These are phyloP conservation scores for Squalus acanthias DNA, from an alignment of 2,797 vertebrate species.

Conservation along the genomic window DNA sequence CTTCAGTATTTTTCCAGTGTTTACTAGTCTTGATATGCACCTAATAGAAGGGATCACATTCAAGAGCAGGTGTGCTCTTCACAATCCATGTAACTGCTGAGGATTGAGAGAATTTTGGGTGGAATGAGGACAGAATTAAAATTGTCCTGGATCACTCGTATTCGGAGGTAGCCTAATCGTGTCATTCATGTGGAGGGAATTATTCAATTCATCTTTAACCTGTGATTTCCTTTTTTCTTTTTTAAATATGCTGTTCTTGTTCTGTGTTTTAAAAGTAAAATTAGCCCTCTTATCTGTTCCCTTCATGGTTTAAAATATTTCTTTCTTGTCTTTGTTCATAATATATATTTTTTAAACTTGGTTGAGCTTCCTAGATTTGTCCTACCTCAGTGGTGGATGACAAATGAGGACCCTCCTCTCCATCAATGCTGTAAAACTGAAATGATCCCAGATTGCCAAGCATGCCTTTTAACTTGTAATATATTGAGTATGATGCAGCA, in stretches of 20 bases:
- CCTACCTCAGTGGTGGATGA: not conserved
- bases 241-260: not conserved
- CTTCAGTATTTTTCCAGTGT: not conserved
- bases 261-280: not conserved
- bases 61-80: not conserved
- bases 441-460: not conserved
- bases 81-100: not conserved
- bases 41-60: not conserved
- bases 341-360: not conserved
- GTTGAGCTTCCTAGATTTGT: not conserved
- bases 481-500: not conserved
- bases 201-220: not conserved
- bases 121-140: not conserved
- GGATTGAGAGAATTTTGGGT: not conserved
- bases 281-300: not conserved
- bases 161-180: too few relatives aligned
- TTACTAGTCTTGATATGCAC: not conserved
- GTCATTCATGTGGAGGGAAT: not conserved
- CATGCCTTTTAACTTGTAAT: not conserved
- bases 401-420: not conserved
- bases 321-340: not conserved
- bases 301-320: not conserved
- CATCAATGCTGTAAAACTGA: not conserved
- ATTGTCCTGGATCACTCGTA: not conserved
- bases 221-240: not conserved